Evolutionary conservation across 2,113 vertebrate genomes (phyloP), one percentile per base, ranked within the genome.

Genomic region (Leptodactylus fuscus): DNA sequence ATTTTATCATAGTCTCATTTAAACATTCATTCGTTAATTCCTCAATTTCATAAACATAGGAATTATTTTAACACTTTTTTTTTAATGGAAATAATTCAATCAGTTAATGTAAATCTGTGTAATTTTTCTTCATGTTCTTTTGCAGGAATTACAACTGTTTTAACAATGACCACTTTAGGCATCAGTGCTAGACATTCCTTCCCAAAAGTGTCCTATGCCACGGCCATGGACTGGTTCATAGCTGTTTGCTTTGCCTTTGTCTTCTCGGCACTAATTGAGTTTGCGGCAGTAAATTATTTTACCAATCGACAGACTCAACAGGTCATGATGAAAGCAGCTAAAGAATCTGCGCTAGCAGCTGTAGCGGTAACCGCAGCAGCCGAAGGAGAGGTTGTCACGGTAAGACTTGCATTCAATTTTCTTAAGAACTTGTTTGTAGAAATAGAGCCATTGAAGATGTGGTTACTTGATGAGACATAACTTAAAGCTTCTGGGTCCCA

Each of bases 201-300:
- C 85, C 98, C 98, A 65, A 99, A 99, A 93, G 98, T 99, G 78
- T 99, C 98, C 12, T 99, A 99, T 10, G 98, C 98, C 85, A 99
- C 98, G 0, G 98, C 98, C 51, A 99, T 99, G 98, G 98, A 99
- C 92, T 99, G 98, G 97, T 99, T 99, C 91, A 99, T 99, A 86
- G 98, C 98, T 0, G 98, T 99, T 87, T 99, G 98, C 90, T 99
- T 99, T 86, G 97, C 98, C 89, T 99, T 99, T 77, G 98, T 99
- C 86, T 99, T 99, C 93, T 99, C 98, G 22, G 98, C 98, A 87
- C 96, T 99, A 41, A 99, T 99, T 53, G 98, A 99, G 92, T 99
- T 99, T 83, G 98, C 98, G 46, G 98, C 98, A 76, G 98, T 99
- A 85, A 99, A 99, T 92, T 99, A 99, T 92, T 98, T 99, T 91